Conservation (phyloP, 2,113 vertebrate genomes). For the Scomber colias region DNA sequence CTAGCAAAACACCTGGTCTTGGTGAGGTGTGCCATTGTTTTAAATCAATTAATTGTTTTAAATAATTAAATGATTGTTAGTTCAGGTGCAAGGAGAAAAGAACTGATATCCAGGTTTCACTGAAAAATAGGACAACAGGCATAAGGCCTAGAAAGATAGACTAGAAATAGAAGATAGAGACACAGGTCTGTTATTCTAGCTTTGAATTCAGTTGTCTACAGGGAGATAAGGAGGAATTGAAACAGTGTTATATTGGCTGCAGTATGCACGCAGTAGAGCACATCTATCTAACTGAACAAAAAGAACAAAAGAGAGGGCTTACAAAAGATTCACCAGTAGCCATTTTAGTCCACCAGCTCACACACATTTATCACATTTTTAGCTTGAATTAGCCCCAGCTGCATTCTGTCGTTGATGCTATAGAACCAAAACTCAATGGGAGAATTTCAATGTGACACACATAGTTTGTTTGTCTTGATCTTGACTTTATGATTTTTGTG, state of each 20-base stretch:
- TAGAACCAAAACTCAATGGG: slow-evolving; percentile 12
- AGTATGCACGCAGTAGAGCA: slow-evolving; percentile 21
- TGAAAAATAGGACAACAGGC: slow-evolving; percentile 45
- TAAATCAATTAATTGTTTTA: neutral
- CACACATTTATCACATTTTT: slow-evolving; percentile 25
- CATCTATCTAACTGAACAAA: slow-evolving; percentile 42
- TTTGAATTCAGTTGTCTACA: slow-evolving; percentile 50
- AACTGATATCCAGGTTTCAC: slow-evolving; percentile 38
- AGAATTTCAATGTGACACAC: neutral
- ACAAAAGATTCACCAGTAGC: slow-evolving; percentile 44
- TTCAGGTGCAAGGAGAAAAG: slow-evolving; percentile 13
- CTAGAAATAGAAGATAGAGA: slow-evolving; percentile 42
- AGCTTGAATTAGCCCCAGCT: slow-evolving; percentile 27
- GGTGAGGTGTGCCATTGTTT: slow-evolving; percentile 19
- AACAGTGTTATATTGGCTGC: slow-evolving; percentile 38
- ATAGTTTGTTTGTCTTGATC: slow-evolving; percentile 3
- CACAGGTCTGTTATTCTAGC: slow-evolving; percentile 21
- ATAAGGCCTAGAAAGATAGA: slow-evolving; percentile 48
- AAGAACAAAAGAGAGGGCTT: slow-evolving; percentile 38
- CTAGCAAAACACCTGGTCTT: slow-evolving; percentile 33
- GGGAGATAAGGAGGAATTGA: slow-evolving; percentile 45
- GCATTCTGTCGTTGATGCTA: slow-evolving; percentile 17
- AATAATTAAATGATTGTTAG: neutral
- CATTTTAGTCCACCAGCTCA: slow-evolving; percentile 24
- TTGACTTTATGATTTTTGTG: slow-evolving; percentile 1